phyloP scores from a whole-genome alignment of 2,113 vertebrate species.

The Leuciscus idus region DNA sequence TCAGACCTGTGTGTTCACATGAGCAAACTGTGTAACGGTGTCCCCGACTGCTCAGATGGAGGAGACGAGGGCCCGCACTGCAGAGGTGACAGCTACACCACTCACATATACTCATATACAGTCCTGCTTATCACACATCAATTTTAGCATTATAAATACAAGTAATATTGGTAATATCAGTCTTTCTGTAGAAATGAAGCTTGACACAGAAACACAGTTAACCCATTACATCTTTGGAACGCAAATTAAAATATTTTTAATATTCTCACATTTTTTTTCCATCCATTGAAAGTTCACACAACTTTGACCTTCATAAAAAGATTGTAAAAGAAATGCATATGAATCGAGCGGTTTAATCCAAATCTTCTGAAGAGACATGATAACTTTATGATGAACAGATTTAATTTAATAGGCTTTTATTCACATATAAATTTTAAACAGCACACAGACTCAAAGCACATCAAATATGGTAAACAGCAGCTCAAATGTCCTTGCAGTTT shows the following conservation, averaged over 20 bases:
- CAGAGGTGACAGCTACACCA: conserved; percentile 77
- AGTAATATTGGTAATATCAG: not conserved
- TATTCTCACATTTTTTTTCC: no score
- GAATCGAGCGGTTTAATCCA: not conserved
- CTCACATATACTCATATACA: not conserved
- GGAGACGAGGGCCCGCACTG: conserved; percentile 94
- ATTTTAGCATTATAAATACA: not conserved
- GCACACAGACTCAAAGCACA: no score
- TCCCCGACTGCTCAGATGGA: conserved; percentile 87
- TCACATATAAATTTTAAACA: no score
- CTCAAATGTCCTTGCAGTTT: no score
- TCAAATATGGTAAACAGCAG: no score
- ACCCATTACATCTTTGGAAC: not conserved
- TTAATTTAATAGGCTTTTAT: no score
- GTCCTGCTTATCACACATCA: not conserved
- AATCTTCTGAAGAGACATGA: not conserved
- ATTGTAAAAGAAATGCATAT: not conserved
- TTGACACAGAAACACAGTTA: not conserved
- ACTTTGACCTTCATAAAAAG: not conserved
- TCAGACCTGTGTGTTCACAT: conserved; percentile 91
- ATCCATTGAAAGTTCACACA: no score
- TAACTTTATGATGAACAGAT: not conserved
- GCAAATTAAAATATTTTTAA: no score
- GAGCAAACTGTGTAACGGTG: conserved; percentile 89
- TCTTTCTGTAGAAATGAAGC: not conserved